Conservation (phyloP, 2,888 invertebrate genomes). For the Dryobota labecula region DNA sequence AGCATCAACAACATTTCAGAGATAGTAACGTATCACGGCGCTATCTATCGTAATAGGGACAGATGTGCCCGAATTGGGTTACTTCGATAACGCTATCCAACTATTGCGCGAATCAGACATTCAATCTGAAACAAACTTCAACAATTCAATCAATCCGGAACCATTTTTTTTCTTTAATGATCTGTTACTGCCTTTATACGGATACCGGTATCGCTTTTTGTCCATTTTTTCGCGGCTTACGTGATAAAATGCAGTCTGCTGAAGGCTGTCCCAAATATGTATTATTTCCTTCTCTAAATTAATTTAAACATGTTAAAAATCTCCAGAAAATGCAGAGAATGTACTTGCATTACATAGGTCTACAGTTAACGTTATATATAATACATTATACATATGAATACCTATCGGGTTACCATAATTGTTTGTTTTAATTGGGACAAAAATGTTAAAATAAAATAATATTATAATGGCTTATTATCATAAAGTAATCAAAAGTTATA, state of each 20-base stretch:
- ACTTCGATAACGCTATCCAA: constrained; percentile 82
- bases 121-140: constrained; percentile 36
- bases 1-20: constrained; percentile 47
- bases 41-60: constrained; percentile 78
- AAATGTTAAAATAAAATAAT: too few relatives aligned
- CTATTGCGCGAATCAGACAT: constrained; percentile 68
- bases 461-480: too few relatives aligned
- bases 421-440: too few relatives aligned
- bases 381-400: too few relatives aligned
- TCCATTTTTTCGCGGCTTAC: constrained; percentile 9
- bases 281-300: background rate
- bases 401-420: too few relatives aligned
- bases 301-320: background rate
- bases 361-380: background rate
- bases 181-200: constrained; percentile 28
- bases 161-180: constrained; percentile 10
- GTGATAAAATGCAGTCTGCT: constrained; percentile 30
- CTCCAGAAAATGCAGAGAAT: background rate
- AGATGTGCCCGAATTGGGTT: constrained; percentile 88
- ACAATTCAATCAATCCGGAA: constrained; percentile 35
- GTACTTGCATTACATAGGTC: background rate
- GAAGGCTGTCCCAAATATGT: constrained; percentile 8
- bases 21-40: constrained; percentile 65
- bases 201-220: constrained; percentile 23
- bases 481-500: too few relatives aligned